phyloP scores from a whole-genome alignment of 2,797 vertebrate species.

The Etheostoma nigrum region DNA sequence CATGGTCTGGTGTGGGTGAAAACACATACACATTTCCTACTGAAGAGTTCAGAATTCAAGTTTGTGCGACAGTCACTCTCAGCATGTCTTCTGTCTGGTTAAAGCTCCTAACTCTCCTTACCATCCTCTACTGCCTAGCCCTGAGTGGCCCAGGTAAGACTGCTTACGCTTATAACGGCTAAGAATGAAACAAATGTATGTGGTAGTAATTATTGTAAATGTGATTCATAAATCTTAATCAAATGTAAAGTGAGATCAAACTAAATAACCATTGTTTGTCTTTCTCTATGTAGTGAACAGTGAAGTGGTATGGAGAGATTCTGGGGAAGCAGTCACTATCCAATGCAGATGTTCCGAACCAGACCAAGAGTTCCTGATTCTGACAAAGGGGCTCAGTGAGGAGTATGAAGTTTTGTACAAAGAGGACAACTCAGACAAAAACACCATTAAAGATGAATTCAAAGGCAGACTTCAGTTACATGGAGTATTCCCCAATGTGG shows the following conservation, averaged over 20 bases:
- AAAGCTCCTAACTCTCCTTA: constrained; percentile 14
- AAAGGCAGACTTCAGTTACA: neutral
- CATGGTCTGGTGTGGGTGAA: too few relatives aligned
- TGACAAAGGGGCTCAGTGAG: constrained; percentile 25
- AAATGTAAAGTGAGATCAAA: neutral
- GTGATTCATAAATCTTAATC: neutral
- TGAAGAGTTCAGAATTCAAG: too few relatives aligned
- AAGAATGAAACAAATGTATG: neutral
- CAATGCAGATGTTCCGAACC: neutral
- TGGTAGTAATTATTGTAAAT: neutral
- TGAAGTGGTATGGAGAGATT: constrained; percentile 7
- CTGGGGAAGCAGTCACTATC: constrained; percentile 53
- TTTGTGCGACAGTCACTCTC: neutral
- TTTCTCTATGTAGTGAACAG: constrained; percentile 11
- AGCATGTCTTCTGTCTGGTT: constrained; percentile 54
- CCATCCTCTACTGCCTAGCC: constrained; percentile 25
- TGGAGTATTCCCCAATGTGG: fast-evolving
- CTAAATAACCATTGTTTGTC: neutral
- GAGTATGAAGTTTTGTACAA: fast-evolving
- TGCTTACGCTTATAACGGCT: neutral
- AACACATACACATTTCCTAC: too few relatives aligned
- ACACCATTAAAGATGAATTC: fast-evolving
- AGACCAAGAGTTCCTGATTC: fast-evolving
- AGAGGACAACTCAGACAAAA: fast-evolving
- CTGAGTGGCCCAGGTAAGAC: constrained; percentile 50